These are phyloP conservation scores for Malacoctenus gilli DNA, from an alignment of 2,797 vertebrate species.

Conservation along the genomic window DNA sequence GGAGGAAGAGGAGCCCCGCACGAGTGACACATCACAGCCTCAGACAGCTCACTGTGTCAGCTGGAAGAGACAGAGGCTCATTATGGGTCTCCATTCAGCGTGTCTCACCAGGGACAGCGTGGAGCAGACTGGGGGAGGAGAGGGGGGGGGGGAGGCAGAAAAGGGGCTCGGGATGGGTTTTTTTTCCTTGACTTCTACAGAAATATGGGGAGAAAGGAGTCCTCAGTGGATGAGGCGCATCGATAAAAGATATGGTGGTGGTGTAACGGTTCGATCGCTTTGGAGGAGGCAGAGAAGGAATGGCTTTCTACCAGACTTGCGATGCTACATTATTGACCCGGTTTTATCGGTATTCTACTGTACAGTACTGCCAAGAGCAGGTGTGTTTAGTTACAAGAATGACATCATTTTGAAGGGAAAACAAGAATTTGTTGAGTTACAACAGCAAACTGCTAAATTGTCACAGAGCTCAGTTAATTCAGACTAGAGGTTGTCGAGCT, in stretches of 20 bases:
- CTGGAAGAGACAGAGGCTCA: conserved; percentile 75
- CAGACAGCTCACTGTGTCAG: conserved; percentile 69
- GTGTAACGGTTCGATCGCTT: conserved; percentile 14
- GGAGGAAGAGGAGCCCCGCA: conserved; percentile 23
- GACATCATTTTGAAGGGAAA: too few relatives aligned
- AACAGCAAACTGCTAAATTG: too few relatives aligned
- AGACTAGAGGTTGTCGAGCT: too few relatives aligned
- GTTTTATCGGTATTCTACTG: too few relatives aligned
- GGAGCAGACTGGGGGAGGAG: conserved; percentile 39
- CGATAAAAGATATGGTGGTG: conserved; percentile 25
- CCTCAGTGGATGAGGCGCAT: conserved; percentile 11
- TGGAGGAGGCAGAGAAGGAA: neutral
- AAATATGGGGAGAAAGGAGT: conserved; percentile 19
- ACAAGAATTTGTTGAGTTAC: too few relatives aligned
- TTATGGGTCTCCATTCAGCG: conserved; percentile 67
- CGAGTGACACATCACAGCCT: conserved; percentile 72
- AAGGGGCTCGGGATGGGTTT: conserved; percentile 37
- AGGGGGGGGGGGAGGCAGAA: conserved; percentile 6
- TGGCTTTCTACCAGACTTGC: too few relatives aligned
- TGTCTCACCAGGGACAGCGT: conserved; percentile 58
- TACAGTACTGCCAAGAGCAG: too few relatives aligned
- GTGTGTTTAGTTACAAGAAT: too few relatives aligned
- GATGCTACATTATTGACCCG: too few relatives aligned
- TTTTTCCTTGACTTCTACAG: conserved; percentile 21
- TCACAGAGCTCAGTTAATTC: too few relatives aligned